Base-by-base conservation (phyloP, 1,140 invertebrate species). In the Teleogryllus occipitalis region DNA sequence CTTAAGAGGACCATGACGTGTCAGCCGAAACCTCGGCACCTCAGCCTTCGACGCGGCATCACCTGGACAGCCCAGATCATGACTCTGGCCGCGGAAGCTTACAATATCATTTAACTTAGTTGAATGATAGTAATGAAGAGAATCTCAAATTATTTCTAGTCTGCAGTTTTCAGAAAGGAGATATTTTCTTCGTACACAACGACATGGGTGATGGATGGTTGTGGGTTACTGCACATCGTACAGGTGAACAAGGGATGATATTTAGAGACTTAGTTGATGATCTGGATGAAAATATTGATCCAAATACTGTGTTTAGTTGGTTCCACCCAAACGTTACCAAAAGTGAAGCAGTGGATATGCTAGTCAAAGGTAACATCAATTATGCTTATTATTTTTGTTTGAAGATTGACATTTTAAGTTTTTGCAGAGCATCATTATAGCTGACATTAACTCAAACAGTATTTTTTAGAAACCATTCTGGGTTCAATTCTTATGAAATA, bases 301-400 rank as follows among this genome's bases (percentile, higher is more conserved):
- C 97, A 8, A 98, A 98, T 85, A 97, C 97, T n/a, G 95, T 97
- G 7, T 98, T 97, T 87, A 93, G 94, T n/a, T 99, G 97, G 96
- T 99, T 98, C 88, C 97, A 99, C 90, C 95, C 95, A 0, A 96
- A 95, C 85, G 96, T 98, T 82, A 97, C 95, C 73, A 98, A 98
- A 88, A 96, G 96, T 83, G 96, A 98, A 86, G 97, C 97, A 77
- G 96, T 98, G 7, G 96, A 98, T 85, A 94, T 97, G 90, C 89
- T 99, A 47, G 95, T 97, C 21, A 97, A 97, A 91, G 92, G 94
- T 94, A 84, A 84, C 82, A 22, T 78, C 14, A 21, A 78, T 12
- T 78, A 22, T 22, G 14, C 54, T 3, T 65, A 14, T 65, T 65
- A 39, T 39, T 39, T 39, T 39, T 39, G 27, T 39, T 39, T 39